Evolutionary conservation across 2,113 vertebrate genomes (phyloP).

Genomic region (Pipra filicauda): DNA sequence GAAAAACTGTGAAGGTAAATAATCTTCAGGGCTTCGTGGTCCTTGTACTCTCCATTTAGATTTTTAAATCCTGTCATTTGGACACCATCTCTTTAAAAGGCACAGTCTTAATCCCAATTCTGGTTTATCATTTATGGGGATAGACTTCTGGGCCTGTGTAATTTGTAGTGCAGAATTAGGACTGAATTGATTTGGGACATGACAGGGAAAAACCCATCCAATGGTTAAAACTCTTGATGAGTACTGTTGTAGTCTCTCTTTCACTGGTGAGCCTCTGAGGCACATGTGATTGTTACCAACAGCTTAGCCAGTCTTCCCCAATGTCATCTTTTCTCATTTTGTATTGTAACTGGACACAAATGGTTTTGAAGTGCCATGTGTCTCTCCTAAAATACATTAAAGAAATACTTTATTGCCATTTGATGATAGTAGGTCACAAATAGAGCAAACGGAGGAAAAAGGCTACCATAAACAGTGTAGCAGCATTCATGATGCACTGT

Average conservation of each 20-base stretch:
- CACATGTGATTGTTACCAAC: not conserved
- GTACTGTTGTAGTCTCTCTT: not conserved
- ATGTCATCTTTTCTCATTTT: not conserved
- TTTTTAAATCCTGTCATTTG: not conserved
- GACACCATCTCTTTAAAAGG: not conserved
- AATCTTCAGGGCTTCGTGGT: not conserved
- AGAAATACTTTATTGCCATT: slow-evolving; percentile 18
- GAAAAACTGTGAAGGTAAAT: not conserved
- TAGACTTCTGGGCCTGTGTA: not conserved
- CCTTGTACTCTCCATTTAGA: not conserved
- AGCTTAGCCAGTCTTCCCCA: not conserved
- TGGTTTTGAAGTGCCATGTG: not conserved
- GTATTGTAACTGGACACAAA: slow-evolving; percentile 22
- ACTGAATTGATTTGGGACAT: not conserved
- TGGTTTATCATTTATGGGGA: not conserved
- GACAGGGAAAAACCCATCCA: not conserved
- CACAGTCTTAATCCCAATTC: not conserved
- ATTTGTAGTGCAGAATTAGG: not conserved
- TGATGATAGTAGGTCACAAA: not conserved
- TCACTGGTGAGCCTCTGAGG: slow-evolving; percentile 23
- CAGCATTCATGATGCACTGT: not conserved
- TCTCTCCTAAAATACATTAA: not conserved
- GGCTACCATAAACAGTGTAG: not conserved
- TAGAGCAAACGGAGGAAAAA: not conserved
- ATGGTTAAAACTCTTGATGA: not conserved